phyloP scores from a whole-genome alignment of 2,113 vertebrate species.

The Oncorhynchus clarkii region DNA sequence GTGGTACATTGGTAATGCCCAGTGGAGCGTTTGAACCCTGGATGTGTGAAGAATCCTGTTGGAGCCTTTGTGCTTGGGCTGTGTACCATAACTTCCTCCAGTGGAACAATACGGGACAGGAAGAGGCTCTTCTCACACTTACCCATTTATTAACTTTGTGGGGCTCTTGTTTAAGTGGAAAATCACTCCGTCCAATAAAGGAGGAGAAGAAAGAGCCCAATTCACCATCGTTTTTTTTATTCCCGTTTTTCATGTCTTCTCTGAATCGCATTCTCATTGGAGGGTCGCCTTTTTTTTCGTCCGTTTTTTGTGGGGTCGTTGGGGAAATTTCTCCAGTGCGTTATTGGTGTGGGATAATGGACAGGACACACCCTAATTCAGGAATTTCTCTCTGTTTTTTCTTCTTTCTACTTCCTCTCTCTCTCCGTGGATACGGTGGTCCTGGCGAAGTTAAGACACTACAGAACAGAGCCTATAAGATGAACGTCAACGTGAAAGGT shows the following conservation, averaged over 20 bases:
- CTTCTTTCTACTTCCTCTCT: constrained; percentile 5
- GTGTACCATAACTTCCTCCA: constrained; percentile 72
- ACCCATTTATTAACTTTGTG: constrained; percentile 53
- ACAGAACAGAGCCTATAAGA: constrained; percentile 90
- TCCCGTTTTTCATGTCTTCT: constrained; percentile 45
- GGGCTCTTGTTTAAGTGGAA: constrained; percentile 38
- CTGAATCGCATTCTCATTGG: constrained; percentile 63
- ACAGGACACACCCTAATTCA: constrained; percentile 68
- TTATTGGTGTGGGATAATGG: constrained; percentile 59
- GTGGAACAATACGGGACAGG: constrained; percentile 57
- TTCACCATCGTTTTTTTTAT: constrained; percentile 34
- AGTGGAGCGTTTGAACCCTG: constrained; percentile 68
- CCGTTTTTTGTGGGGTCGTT: constrained; percentile 34
- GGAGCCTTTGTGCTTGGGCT: constrained; percentile 71
- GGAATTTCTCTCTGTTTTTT: constrained; percentile 49
- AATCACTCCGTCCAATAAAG: constrained; percentile 44
- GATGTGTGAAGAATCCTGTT: constrained; percentile 71
- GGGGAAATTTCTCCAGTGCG: constrained; percentile 50
- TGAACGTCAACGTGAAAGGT: constrained; percentile 94
- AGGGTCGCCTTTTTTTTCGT: constrained; percentile 55
- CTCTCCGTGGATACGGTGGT: constrained; percentile 30
- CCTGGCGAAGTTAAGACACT: constrained; percentile 89
- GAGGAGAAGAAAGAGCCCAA: constrained; percentile 41
- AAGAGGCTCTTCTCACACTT: constrained; percentile 46
- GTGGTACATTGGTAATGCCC: constrained; percentile 60